A percentile compares a stretch with the other conserved stretches of the same genome.
These are phyloP conservation scores for Anarrhichthys ocellatus DNA, from an alignment of 2,113 vertebrate genomes.

Conservation along the genomic window DNA sequence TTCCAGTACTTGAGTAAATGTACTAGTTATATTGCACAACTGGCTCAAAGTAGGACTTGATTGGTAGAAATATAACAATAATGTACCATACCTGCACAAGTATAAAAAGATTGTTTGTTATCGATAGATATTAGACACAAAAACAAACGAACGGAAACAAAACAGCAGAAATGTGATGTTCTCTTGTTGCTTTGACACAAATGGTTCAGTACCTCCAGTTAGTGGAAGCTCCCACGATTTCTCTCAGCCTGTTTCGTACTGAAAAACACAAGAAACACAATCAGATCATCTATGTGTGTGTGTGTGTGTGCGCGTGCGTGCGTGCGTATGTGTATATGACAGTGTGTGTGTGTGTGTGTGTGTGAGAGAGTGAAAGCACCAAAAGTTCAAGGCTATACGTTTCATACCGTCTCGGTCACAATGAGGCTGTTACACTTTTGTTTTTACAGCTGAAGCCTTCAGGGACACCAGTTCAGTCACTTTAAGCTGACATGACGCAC, in stretches of 20 bases:
- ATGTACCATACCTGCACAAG: neutral
- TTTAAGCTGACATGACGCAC: neutral
- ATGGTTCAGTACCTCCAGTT: conserved; percentile 93
- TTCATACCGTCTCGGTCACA: conserved; percentile 42
- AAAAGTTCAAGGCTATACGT: neutral
- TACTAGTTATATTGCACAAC: too few species aligned
- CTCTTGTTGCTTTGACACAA: neutral
- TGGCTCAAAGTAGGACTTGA: neutral
- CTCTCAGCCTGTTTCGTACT: conserved; percentile 92
- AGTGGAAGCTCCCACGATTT: conserved; percentile 93
- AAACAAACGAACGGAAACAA: neutral
- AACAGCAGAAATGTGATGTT: neutral
- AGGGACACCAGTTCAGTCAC: neutral
- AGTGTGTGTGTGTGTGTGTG: too few species aligned
- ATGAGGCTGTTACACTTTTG: neutral
- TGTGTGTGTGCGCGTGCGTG: neutral
- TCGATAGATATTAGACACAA: neutral
- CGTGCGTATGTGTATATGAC: neutral
- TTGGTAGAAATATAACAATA: neutral
- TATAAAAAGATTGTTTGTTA: neutral
- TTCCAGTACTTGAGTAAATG: too few species aligned
- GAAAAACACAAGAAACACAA: conserved; percentile 69
- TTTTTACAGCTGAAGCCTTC: conserved; percentile 16
- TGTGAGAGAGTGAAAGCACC: neutral
- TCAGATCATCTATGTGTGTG: neutral